Conservation (phyloP, 1,140 invertebrate genomes). For the Drosophila setifemur region DNA sequence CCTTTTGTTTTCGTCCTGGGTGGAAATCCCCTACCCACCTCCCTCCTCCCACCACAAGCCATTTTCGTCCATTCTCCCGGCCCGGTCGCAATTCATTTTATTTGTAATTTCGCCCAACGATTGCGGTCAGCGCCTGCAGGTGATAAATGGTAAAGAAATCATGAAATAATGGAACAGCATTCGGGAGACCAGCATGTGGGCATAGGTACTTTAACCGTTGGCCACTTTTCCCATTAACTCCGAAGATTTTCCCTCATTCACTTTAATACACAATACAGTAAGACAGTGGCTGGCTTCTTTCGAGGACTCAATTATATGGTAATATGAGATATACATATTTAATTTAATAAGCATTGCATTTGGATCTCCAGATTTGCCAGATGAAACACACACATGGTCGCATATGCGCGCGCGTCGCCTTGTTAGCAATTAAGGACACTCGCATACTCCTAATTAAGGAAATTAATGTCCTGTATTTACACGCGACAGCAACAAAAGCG, state of each 20-base stretch:
- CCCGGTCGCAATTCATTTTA: slow-evolving; percentile 45
- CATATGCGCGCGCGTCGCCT: slow-evolving; percentile 65
- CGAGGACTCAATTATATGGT: slow-evolving; percentile 42
- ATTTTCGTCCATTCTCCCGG: slow-evolving; percentile 20
- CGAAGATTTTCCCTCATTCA: background rate
- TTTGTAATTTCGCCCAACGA: slow-evolving; percentile 63
- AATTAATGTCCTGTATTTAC: slow-evolving; percentile 77
- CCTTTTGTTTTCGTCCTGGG: slow-evolving; percentile 56
- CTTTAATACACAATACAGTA: slow-evolving; percentile 17
- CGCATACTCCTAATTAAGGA: slow-evolving; percentile 74
- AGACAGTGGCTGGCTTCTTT: background rate
- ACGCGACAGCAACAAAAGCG: slow-evolving; percentile 60
- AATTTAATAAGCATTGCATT: slow-evolving; percentile 77
- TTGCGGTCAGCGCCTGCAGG: slow-evolving; percentile 52
- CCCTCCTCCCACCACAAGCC: background rate
- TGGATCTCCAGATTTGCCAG: slow-evolving; percentile 26
- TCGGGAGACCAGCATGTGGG: slow-evolving; percentile 53
- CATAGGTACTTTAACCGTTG: slow-evolving; percentile 38
- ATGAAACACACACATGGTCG: slow-evolving; percentile 51
- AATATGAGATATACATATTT: slow-evolving; percentile 57
- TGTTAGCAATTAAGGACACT: slow-evolving; percentile 76
- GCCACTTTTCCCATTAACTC: background rate
- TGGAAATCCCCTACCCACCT: background rate
- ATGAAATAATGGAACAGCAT: slow-evolving; percentile 76
- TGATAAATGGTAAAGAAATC: slow-evolving; percentile 75